These are phyloP conservation scores for Hydriomena furcata DNA, from an alignment of 2,888 invertebrate species.

Conservation along the genomic window DNA sequence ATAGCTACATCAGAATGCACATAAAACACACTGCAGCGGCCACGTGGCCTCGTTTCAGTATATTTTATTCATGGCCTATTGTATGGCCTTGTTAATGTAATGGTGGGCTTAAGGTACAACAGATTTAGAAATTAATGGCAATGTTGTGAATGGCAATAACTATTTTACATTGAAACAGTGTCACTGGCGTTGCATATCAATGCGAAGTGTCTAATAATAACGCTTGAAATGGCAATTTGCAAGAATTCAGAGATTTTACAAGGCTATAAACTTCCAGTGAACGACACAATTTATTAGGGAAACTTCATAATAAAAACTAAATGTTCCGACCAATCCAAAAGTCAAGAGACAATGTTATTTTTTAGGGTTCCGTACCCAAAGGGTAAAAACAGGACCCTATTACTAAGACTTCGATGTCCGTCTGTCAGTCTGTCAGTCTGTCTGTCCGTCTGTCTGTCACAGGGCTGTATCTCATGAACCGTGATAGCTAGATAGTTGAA, in stretches of 20 bases:
- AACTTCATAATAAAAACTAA: too few relatives aligned
- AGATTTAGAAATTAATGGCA: conserved; percentile 42
- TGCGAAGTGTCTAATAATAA: background rate
- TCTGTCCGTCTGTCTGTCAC: too few relatives aligned
- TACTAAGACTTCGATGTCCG: too few relatives aligned
- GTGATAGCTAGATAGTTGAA: too few relatives aligned
- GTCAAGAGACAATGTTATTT: too few relatives aligned
- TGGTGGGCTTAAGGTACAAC: conserved; percentile 38
- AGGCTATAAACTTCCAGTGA: background rate
- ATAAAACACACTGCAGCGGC: conserved; percentile 17
- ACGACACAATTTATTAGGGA: too few relatives aligned
- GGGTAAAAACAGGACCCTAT: too few relatives aligned
- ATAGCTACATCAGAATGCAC: conserved; percentile 10
- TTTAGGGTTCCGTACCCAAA: too few relatives aligned
- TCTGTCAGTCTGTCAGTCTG: too few relatives aligned
- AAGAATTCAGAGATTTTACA: background rate
- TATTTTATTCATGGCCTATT: conserved; percentile 61
- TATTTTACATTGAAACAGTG: conserved; percentile 16
- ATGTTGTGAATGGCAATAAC: conserved; percentile 28
- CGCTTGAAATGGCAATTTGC: background rate
- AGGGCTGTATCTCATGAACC: too few relatives aligned
- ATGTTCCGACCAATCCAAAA: too few relatives aligned
- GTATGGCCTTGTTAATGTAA: conserved; percentile 40
- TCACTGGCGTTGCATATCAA: background rate
- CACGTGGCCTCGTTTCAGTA: conserved; percentile 44